phyloP scores from a whole-genome alignment of 2,797 vertebrate genomes.

The Delichon dasypus region DNA sequence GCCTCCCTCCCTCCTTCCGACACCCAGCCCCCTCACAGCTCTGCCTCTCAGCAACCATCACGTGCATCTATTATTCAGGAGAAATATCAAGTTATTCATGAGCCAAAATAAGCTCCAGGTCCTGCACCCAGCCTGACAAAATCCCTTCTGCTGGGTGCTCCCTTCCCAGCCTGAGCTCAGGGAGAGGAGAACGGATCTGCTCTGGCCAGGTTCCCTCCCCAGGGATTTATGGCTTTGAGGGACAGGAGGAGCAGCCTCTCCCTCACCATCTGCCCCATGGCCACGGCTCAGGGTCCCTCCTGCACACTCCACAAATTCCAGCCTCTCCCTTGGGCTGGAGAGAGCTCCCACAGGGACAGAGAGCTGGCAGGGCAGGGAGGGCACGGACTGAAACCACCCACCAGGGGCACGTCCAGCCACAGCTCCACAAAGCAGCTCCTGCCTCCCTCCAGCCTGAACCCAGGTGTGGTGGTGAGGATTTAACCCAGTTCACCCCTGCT shows the following conservation, averaged over 20 bases:
- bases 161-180: neutral
- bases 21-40: neutral
- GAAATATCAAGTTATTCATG: conserved; percentile 33
- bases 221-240: neutral
- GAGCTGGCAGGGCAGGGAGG: neutral
- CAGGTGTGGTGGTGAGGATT: neutral
- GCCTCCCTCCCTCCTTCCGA: neutral
- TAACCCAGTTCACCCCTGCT: neutral
- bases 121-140: neutral
- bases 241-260: neutral
- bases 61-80: conserved; percentile 37
- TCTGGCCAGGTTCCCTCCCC: neutral
- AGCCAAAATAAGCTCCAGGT: conserved; percentile 2
- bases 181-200: neutral
- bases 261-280: neutral
- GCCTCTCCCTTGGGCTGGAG: neutral
- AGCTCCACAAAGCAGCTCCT: neutral
- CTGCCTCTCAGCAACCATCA: conserved; percentile 28
- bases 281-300: neutral
- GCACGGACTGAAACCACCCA: neutral
- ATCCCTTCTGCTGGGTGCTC: neutral
- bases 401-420: neutral
- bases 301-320: neutral
- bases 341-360: neutral
- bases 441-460: neutral